Evolutionary conservation across 1,140 invertebrate species (phyloP).

Genomic region (Galendromus occidentalis): DNA sequence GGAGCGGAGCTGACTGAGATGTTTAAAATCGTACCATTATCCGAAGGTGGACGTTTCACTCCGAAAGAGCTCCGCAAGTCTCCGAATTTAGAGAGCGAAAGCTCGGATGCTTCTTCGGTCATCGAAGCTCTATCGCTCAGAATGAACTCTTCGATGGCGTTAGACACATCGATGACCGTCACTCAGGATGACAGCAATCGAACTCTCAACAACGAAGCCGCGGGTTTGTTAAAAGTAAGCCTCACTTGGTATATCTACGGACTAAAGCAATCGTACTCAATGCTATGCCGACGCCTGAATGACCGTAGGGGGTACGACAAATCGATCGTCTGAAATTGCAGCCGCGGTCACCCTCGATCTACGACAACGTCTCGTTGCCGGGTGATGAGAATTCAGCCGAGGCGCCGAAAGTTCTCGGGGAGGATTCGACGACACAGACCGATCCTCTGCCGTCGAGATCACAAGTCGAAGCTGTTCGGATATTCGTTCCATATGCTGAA

Average conservation of each 20-base stretch:
- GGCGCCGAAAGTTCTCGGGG: neutral
- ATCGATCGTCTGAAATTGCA: neutral
- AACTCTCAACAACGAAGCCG: neutral
- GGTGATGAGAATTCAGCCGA: neutral
- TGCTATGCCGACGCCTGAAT: no score
- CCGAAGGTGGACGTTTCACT: neutral
- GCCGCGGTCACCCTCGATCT: conserved; percentile 6
- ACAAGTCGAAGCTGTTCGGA: conserved; percentile 1
- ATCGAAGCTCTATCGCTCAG: neutral
- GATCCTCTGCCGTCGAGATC: neutral
- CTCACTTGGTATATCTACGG: no score
- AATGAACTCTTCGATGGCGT: neutral
- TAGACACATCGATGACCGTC: neutral
- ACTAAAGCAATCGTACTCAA: no score
- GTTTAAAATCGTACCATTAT: neutral
- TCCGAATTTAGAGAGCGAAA: neutral
- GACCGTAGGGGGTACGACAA: no score
- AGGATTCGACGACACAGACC: neutral
- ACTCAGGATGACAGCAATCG: conserved; percentile 1
- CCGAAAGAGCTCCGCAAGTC: conserved; percentile 4
- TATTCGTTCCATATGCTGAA: neutral
- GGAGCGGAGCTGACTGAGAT: no score
- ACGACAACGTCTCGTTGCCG: neutral
- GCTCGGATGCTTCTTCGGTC: neutral
- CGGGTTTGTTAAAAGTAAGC: neutral